Evolutionary conservation across 2,888 invertebrate species (phyloP), one percentile per base, ranked within the genome.

Genomic region (Dexiosoma caninum): DNA sequence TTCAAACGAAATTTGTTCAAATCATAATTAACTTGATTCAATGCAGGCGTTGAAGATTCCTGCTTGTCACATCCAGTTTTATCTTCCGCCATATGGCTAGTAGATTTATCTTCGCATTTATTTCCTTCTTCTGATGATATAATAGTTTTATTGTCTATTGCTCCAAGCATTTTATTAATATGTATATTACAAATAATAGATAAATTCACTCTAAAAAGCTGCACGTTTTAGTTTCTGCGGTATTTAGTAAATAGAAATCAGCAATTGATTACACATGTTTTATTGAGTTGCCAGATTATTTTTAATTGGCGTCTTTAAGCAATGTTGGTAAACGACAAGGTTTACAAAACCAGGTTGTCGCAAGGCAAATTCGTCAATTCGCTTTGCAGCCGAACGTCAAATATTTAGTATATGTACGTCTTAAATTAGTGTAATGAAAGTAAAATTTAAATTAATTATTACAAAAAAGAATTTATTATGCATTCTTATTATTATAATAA

Each of bases 1-100:
- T 92, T 92, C 9, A 94, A 88, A 83, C 92, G 89, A 88, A 96
- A 96, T 82, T 92, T 92, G 66, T 93, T 92, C 81, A 96, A 90
- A 89, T 93, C 85, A 74, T 90, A 90, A 32, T 64, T 84, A 7
- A 86, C 84, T 83, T 19, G 0, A 59, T n/a, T 10, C 19, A 1
- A 8, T 37, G 64, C 1, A 2, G 23, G 1, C 14, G 46, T 16
- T 1, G 21, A 27, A 0, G 19, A 1, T n/a, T 55, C 51, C 6
- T 53, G 4, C 21, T 35, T 53, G 46, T 3, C 42, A 12, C 10
- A 21, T 60, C 19, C 59, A 32, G 2, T 49, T 9, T 35, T 9
- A 23, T 14, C 27, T 10, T 4, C 1, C 2, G 10, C 12, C 30
- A 3, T 21, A 9, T 1, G 0, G 27, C 8, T 12, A 2, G 32